phyloP scores from a whole-genome alignment of 2,113 vertebrate species.

The Uria lomvia region DNA sequence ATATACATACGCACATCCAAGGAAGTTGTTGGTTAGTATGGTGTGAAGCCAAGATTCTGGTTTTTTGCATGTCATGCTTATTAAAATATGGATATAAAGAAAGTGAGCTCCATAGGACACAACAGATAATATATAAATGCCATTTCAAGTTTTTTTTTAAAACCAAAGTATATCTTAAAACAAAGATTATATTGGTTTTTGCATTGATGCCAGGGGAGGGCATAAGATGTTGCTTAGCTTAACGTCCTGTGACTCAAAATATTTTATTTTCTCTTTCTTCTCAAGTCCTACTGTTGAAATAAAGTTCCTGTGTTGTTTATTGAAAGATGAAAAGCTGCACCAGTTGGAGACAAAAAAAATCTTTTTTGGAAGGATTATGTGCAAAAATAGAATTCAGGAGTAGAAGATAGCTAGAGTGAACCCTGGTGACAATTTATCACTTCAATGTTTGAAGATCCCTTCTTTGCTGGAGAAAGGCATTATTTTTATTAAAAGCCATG shows the following conservation, averaged over 20 bases:
- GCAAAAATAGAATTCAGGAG: not conserved
- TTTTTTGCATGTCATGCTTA: not conserved
- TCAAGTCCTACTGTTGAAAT: not conserved
- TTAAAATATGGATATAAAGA: not conserved
- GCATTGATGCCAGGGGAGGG: not conserved
- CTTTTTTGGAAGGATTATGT: not conserved
- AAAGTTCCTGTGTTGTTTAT: not conserved
- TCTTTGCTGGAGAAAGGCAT: not conserved
- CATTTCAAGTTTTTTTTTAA: not conserved
- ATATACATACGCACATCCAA: not conserved
- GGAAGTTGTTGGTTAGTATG: not conserved
- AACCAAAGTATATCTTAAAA: not conserved
- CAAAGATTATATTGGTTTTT: not conserved
- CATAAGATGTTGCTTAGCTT: not conserved
- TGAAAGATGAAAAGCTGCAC: not conserved
- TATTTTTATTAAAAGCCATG: not conserved
- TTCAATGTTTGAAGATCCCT: not conserved
- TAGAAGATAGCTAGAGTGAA: not conserved
- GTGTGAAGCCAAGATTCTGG: not conserved
- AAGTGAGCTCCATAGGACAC: not conserved
- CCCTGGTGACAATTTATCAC: not conserved
- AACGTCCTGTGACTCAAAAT: not conserved
- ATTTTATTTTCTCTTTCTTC: not conserved
- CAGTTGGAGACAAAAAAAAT: not conserved
- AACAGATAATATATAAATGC: not conserved